Evolutionary conservation across 1,140 invertebrate genomes (phyloP).

Genomic region (Magallana ariakensis): DNA sequence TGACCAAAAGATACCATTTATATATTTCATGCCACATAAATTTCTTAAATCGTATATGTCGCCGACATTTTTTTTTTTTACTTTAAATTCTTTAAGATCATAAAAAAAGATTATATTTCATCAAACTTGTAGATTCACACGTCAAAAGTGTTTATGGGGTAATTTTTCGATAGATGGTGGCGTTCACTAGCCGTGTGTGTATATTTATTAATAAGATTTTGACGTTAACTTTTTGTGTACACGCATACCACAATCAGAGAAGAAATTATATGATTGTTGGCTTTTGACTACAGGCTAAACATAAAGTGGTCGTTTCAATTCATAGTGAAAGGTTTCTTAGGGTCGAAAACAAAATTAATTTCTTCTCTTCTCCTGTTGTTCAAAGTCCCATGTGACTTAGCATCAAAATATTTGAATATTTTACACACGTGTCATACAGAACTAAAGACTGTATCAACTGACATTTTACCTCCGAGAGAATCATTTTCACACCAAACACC

Average conservation of each 20-base stretch:
- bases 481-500: not conserved
- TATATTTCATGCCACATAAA: slow-evolving; percentile 34
- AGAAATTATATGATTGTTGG: too few species aligned
- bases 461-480: not conserved
- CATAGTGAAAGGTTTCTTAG: too few species aligned
- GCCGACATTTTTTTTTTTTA: not conserved
- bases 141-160: slow-evolving; percentile 6
- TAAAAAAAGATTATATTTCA: slow-evolving; percentile 37
- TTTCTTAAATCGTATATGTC: slow-evolving; percentile 20
- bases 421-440: too few species aligned
- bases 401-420: too few species aligned
- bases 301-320: too few species aligned
- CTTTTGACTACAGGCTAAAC: too few species aligned
- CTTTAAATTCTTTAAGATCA: slow-evolving; percentile 28
- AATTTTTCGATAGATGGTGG: not conserved
- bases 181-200: not conserved
- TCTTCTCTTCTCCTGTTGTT: too few species aligned
- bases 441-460: too few species aligned
- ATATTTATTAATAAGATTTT: not conserved
- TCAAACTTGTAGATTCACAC: slow-evolving; percentile 9
- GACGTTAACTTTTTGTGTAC: not conserved
- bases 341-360: too few species aligned
- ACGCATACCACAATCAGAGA: too few species aligned
- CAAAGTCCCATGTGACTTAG: too few species aligned
- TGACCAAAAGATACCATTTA: slow-evolving; percentile 28